A percentile compares a stretch with the other conserved stretches of the same genome.
Evolutionary conservation across 2,888 invertebrate genomes (phyloP).

Genomic region (Imbricaverruca yamaguchii): DNA sequence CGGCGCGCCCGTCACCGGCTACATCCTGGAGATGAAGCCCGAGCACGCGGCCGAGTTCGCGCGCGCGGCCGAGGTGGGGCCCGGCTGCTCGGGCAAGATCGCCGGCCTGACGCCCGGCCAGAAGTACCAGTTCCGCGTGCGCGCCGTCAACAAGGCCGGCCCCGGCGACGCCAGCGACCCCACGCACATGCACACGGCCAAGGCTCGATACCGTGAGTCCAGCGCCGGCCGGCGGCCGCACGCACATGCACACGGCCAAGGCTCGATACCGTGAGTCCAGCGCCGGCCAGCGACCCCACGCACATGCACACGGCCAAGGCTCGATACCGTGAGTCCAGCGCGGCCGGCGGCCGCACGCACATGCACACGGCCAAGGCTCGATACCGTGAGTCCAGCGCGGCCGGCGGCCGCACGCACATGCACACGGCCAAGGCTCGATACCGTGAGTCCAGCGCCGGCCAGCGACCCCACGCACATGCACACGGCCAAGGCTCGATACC

Average conservation of each 20-base stretch:
- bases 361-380: conserved; percentile 83
- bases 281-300: conserved; percentile 73
- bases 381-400: conserved; percentile 63
- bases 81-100: conserved; percentile 76
- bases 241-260: conserved; percentile 84
- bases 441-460: conserved; percentile 66
- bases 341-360: conserved; percentile 81
- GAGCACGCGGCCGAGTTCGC: conserved; percentile 72
- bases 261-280: conserved; percentile 69
- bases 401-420: conserved; percentile 84
- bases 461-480: conserved; percentile 88
- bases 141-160: conserved; percentile 94
- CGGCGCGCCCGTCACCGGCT: conserved; percentile 84
- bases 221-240: conserved; percentile 55
- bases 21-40: conserved; percentile 85
- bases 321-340: conserved; percentile 64
- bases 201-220: conserved; percentile 73
- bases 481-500: conserved; percentile 76
- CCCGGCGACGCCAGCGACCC: conserved; percentile 84
- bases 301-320: conserved; percentile 85
- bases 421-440: conserved; percentile 81
- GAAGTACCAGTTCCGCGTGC: conserved; percentile 87
- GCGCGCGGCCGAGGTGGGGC: conserved; percentile 75
- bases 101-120: conserved; percentile 85
- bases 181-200: conserved; percentile 84